Evolutionary conservation across 2,888 invertebrate genomes (phyloP), one percentile per base, ranked within the genome.

Genomic region (Amorpha juglandis): DNA sequence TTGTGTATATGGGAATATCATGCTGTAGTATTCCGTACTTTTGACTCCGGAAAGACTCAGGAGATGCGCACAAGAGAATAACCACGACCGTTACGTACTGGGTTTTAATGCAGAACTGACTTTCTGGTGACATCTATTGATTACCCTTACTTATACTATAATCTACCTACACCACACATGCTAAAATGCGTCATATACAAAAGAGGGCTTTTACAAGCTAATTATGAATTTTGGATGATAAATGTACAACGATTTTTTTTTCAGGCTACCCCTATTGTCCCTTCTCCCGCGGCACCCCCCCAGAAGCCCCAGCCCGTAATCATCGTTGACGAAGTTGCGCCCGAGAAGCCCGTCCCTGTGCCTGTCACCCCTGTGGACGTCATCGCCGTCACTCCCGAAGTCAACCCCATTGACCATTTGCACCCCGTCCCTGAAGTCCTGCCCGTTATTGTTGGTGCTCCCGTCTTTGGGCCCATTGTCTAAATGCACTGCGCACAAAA

Each of bases 351-450:
- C 68, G 14, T 35, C 7, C 62, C 68, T 33, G 52, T 71, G 38
- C 69, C 71, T 0, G 64, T 64, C 33, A 68, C 62, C 64, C 73
- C 69, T 66, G 69, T 76, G 69, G 67, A 51, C 27, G 70, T 74
- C 50, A 63, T 65, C 71, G 75, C 71, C 68, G 71, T 67, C 50
- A 16, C n/a, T 7, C 27, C 27, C 27, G 3, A 50, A n/a, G n/a
- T 64, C 27, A 68, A 63, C 65, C 73, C 69, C 66, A 69, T 76
- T 69, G 67, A 51, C 42, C n/a, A 35, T 8, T 1, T 55, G 35
- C 55, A 55, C 55, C 55, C 55, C n/a, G 11, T 55, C 4, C 16
- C 16, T 0, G 69, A 72, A 50, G 62, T 65, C 38, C 6, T 27
- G 38, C 65, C 65, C 11, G 42, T 65, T 14, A 42, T 6, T 0